Percentiles rank a stretch among this genome's conserved stretches.
These are phyloP conservation scores for Grammomys surdaster DNA, from an alignment of 2,113 vertebrate species.

Conservation along the genomic window DNA sequence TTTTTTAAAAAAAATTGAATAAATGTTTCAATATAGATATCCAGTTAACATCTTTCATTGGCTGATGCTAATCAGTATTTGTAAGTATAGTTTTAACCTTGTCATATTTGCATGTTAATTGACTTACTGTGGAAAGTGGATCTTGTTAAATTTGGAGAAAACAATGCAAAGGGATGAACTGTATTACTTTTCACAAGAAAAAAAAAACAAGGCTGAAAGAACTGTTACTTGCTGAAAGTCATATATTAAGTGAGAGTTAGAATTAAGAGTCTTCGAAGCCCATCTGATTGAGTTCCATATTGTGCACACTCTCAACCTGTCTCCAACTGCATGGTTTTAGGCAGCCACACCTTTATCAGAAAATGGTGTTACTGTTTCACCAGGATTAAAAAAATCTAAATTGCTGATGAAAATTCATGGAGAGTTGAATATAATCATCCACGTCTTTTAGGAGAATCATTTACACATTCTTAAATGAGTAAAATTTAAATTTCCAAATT, in stretches of 20 bases:
- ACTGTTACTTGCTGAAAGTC: background rate
- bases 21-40: conserved; percentile 36
- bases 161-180: background rate
- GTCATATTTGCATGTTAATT: conserved; percentile 2
- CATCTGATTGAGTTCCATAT: background rate
- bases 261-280: background rate
- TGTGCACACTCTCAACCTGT: background rate
- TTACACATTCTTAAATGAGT: conserved; percentile 14
- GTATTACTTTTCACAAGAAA: background rate
- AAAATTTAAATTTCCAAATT: conserved; percentile 9
- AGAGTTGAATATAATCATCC: background rate
- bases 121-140: background rate
- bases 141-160: conserved; percentile 24
- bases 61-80: conserved; percentile 23
- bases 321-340: background rate
- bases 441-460: background rate
- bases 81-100: conserved; percentile 24
- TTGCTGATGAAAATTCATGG: conserved; percentile 2
- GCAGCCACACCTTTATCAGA: conserved; percentile 49
- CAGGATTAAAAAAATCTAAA: background rate
- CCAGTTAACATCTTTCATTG: conserved; percentile 33
- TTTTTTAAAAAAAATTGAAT: conserved; percentile 26
- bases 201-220: background rate
- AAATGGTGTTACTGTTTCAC: conserved; percentile 5
- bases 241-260: background rate